These are phyloP conservation scores for Bufo bufo DNA, from an alignment of 2,113 vertebrate species.

Conservation along the genomic window DNA sequence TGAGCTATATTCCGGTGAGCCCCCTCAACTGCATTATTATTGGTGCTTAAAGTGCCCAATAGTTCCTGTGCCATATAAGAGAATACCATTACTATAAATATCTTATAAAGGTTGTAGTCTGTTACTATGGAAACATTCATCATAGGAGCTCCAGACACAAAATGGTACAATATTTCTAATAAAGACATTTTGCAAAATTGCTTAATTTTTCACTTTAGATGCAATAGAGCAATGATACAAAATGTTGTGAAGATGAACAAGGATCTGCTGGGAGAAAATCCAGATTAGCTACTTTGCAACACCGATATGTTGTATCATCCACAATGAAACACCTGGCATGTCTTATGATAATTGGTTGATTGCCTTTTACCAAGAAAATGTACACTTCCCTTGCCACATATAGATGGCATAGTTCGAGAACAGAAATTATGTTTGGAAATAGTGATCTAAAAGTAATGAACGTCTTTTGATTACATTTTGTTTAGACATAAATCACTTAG, in stretches of 20 bases:
- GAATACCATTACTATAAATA: too few relatives aligned
- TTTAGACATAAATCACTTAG: conserved; percentile 57
- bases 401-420: conserved; percentile 8
- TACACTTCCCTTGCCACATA: neutral
- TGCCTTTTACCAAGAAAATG: conserved; percentile 20
- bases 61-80: too few relatives aligned
- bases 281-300: conserved; percentile 2
- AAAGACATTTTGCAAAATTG: neutral
- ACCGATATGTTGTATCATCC: neutral
- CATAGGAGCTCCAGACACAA: neutral
- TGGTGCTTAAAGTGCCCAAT: neutral
- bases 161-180: neutral
- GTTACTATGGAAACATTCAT: neutral
- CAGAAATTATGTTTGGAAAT: conserved; percentile 37
- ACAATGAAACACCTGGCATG: conserved; percentile 5
- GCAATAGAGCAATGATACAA: neutral
- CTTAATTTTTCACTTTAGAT: neutral
- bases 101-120: neutral
- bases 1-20: too few relatives aligned
- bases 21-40: too few relatives aligned
- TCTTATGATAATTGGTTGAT: conserved; percentile 26
- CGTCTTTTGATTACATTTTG: conserved; percentile 56
- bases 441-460: conserved; percentile 52
- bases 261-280: neutral
- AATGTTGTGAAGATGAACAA: neutral